Evolutionary conservation across 2,888 invertebrate genomes (phyloP).

Genomic region (Mesodorylaimus sp.): DNA sequence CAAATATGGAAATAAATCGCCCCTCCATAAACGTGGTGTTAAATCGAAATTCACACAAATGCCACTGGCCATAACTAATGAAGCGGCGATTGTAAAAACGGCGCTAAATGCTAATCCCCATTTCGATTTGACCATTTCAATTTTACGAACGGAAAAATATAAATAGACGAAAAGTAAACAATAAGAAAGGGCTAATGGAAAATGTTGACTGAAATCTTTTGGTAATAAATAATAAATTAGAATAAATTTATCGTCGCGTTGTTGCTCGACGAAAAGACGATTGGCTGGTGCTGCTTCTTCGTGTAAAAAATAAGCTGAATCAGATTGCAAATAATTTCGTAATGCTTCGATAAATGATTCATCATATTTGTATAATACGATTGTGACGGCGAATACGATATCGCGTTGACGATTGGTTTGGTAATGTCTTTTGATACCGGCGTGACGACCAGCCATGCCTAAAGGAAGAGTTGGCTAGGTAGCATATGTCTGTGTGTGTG

Average conservation of each 20-base stretch:
- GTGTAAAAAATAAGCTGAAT: background rate
- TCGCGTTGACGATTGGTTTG: conserved; percentile 28
- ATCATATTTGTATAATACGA: background rate
- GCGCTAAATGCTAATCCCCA: conserved; percentile 68
- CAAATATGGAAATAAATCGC: conserved; percentile 81
- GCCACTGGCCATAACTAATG: conserved; percentile 69
- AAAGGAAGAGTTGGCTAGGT: too few species aligned
- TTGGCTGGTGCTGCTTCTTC: background rate
- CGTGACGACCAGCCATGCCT: conserved; percentile 30
- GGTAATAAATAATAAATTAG: background rate
- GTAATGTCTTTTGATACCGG: conserved; percentile 28
- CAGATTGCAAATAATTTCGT: background rate
- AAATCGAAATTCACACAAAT: conserved; percentile 31
- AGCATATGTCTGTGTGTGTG: too few species aligned
- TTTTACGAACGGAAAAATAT: conserved; percentile 84
- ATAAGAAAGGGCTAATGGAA: conserved; percentile 66
- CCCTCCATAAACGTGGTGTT: conserved; percentile 33
- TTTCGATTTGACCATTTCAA: conserved; percentile 75
- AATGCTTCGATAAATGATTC: background rate
- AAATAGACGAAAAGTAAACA: conserved; percentile 70
- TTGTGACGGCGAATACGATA: conserved; percentile 23
- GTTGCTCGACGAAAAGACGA: background rate
- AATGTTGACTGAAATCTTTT: conserved; percentile 29
- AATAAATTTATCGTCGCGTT: conserved; percentile 12
- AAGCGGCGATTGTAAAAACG: conserved; percentile 56